Conservation (phyloP, 2,113 vertebrate genomes). For the Tonatia bakeri region DNA sequence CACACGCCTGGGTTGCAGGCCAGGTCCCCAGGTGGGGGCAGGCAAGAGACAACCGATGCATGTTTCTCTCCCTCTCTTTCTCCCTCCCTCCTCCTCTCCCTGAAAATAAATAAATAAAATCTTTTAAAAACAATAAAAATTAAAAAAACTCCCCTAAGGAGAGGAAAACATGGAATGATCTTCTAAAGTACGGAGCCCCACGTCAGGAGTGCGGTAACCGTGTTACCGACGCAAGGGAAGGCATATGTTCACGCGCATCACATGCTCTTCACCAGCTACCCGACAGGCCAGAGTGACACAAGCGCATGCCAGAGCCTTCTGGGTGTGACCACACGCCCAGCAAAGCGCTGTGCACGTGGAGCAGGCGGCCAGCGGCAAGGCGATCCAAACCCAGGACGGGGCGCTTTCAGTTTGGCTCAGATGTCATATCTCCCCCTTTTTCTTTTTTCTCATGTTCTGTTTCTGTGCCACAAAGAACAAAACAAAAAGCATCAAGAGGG, state of each 20-base stretch:
- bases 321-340: not conserved
- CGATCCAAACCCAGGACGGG: not conserved
- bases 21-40: too few species aligned
- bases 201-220: not conserved
- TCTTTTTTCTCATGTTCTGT: not conserved
- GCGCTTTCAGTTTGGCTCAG: not conserved
- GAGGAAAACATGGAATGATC: not conserved
- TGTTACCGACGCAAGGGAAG: not conserved
- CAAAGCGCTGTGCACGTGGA: not conserved
- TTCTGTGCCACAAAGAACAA: not conserved
- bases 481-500: not conserved
- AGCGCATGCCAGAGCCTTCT: not conserved
- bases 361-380: not conserved
- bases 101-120: too few species aligned
- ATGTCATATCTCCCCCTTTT: not conserved
- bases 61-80: too few species aligned
- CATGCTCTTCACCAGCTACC: not conserved
- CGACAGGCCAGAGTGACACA: not conserved
- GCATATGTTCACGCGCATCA: not conserved
- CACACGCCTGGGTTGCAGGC: too few species aligned
- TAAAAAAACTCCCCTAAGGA: not conserved
- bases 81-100: too few species aligned
- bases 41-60: too few species aligned
- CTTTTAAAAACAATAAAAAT: too few species aligned
- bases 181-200: not conserved